These are phyloP conservation scores for Rallus limicola DNA, from an alignment of 2,113 vertebrate species.

Conservation along the genomic window DNA sequence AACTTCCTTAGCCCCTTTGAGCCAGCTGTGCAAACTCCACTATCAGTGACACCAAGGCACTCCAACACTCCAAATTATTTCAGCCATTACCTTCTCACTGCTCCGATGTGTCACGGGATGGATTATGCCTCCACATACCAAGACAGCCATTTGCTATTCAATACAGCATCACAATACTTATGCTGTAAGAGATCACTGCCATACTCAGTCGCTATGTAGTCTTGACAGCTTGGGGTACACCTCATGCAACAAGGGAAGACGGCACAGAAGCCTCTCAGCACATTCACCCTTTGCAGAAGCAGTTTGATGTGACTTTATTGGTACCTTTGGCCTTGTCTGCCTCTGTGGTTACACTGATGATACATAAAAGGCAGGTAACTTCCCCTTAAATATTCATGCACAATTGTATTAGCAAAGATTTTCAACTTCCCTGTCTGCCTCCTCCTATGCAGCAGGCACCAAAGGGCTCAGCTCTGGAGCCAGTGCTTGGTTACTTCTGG, in stretches of 20 bases:
- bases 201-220: background rate
- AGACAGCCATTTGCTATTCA: background rate
- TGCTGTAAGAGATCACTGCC: background rate
- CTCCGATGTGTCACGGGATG: fast-evolving
- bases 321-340: background rate
- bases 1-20: background rate
- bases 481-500: background rate
- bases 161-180: background rate
- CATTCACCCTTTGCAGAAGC: background rate
- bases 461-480: background rate
- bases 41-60: background rate
- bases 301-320: background rate
- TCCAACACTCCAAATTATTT: background rate
- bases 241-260: background rate
- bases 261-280: background rate
- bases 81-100: background rate
- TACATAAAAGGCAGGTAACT: fast-evolving
- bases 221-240: background rate
- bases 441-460: background rate
- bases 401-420: background rate
- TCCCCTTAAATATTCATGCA: background rate
- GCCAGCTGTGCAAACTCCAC: background rate
- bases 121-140: background rate
- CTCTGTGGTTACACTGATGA: background rate
- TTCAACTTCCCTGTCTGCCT: background rate